Evolutionary conservation across 2,888 invertebrate genomes (phyloP), one percentile per base, ranked within the genome.

Genomic region (Caenorhabditis sp.): DNA sequence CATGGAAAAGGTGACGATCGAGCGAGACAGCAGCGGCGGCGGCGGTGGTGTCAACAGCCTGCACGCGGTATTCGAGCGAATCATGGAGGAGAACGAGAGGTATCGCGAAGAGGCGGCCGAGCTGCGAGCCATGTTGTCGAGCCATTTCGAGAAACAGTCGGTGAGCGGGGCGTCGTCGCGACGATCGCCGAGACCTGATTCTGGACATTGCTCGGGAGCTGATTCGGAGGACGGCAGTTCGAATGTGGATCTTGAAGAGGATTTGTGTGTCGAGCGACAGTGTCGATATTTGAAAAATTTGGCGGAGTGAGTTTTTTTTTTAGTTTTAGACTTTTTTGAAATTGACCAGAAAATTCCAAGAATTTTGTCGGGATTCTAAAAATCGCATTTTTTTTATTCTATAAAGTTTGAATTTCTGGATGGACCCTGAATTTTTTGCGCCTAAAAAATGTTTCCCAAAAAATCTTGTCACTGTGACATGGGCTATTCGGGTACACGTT

Each of bases 51-150:
- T n/a, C n/a, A 62, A 66, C 54, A 71, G 76, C 27, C 58, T 77
- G 14, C 73, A 75, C 21, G 51, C 66, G 17, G 67, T 81, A 6
- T 66, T 83, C 19, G 83, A 83, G 24, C 53, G 78, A 10, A 70
- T 81, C 1, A 73, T 81, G 61, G 81, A 83, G 67, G 83, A 83
- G 51, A 79, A 81, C 57, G 81, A 81, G 19, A 58, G 69, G 77
- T 81, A 37, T 57, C 78, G 80, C 0, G 82, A 83, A 36, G 83
- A 83, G 63, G 71, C 78, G 31, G 72, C 73, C 14, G 81, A 82
- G 57, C 69, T 83, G 26, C 74, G 83, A 43, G 77, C 83, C 5
- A 69, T 83, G 69, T 72, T 83, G 3, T 74, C 83, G 0, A 78
- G 71, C 55, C 76, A 75, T 26, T 81, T 79, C 51, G 83, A 83